Evolutionary conservation across 2,797 vertebrate genomes (phyloP), one percentile per base, ranked within the genome.

Genomic region (Apogon hyalosoma): DNA sequence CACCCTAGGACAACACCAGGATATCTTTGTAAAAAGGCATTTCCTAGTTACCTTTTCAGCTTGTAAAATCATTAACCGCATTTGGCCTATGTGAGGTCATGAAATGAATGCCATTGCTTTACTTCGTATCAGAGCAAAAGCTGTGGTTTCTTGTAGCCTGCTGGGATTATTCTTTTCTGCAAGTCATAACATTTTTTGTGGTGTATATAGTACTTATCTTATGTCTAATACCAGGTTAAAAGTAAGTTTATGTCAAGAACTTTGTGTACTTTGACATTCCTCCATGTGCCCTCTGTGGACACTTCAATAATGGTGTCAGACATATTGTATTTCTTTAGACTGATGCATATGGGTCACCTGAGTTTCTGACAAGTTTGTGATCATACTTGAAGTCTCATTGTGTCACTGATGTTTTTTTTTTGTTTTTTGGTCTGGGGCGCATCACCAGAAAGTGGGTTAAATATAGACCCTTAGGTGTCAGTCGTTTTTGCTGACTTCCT

Each of bases 141-240:
- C 9, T 33, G 16, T 36, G 13, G 6, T 56, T 66, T 43, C 2
- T 4, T 39, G 6, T 38, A 48, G 33, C 8, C 54, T 1, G 2
- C 3, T 57, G 3, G 6, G 11, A 42, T 4, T 47, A 38, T 46
- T 60, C 21, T 19, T 54, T 63, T 18, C 16, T 47, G 15, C 0
- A 63, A 47, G 10, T 19, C 28, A 5, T 16, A 21, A 15, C 21
- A 11, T 38, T 43, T 55, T n/a, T 24, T 24, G 8, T 52, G 2
- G 60, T 78, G 58, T 77, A 16, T 67, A 52, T 28, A 36, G 15
- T 54, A 14, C 52, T 58, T 59, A 76, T 69, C 63, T 62, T 41
- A 7, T 67, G n/a, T 50, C 42, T 41, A n/a, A 42, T 50, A 31
- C 52, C 0, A 51, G 19, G 39, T 40, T 62, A 46, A 47, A 58